A percentile compares a stretch with the other conserved stretches of the same genome.
Evolutionary conservation across 2,113 vertebrate genomes (phyloP).

Genomic region (Mormyrus iriodes): DNA sequence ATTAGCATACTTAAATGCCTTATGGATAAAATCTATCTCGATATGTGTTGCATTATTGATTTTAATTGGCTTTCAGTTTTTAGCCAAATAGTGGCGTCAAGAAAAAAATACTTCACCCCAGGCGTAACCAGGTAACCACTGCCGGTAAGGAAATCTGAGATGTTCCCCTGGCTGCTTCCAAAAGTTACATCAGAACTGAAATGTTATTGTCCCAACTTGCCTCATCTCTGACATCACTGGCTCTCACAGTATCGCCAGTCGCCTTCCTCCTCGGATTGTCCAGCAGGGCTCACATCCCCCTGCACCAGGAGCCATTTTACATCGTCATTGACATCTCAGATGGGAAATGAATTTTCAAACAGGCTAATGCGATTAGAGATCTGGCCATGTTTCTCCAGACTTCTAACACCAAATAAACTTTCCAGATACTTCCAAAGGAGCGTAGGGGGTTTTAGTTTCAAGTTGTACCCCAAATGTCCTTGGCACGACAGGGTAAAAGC

Average conservation of each 20-base stretch:
- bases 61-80: not conserved
- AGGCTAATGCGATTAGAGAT: slow-evolving; percentile 19
- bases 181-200: not conserved
- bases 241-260: not conserved
- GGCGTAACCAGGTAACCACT: not conserved
- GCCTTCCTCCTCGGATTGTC: not conserved
- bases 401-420: not conserved
- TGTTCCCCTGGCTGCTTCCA: not conserved
- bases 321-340: not conserved
- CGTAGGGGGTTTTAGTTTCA: not conserved
- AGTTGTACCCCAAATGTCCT: not conserved
- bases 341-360: slow-evolving; percentile 11
- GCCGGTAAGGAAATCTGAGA: slow-evolving; percentile 12
- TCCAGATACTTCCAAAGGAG: not conserved
- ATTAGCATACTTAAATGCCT: not conserved
- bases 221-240: not conserved
- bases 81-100: not conserved
- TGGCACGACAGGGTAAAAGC: not conserved
- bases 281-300: not conserved
- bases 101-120: not conserved
- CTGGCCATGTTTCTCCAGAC: not conserved
- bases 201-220: slow-evolving; percentile 1
- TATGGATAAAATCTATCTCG: not conserved
- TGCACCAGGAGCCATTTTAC: not conserved
- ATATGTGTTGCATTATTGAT: not conserved